phyloP scores from a whole-genome alignment of 2,797 vertebrate genomes.

The Knipowitschia caucasica region DNA sequence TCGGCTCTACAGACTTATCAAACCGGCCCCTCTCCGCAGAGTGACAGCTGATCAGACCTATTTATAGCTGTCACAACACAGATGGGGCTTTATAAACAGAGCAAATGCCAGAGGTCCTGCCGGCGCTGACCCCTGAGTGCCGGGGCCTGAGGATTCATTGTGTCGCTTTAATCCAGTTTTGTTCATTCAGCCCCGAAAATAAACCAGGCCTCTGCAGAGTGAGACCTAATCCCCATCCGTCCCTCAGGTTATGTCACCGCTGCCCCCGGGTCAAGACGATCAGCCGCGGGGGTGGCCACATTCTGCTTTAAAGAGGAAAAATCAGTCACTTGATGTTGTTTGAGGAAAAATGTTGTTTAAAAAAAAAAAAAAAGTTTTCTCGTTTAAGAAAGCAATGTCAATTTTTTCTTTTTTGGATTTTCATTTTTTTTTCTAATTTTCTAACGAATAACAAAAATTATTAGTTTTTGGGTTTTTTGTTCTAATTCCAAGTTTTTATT shows the following conservation, averaged over 20 bases:
- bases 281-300: too few species aligned
- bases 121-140: constrained; percentile 50
- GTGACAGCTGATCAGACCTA: constrained; percentile 64
- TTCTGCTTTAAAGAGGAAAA: too few species aligned
- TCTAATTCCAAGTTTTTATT: too few species aligned
- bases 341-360: too few species aligned
- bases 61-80: constrained; percentile 64
- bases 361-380: too few species aligned
- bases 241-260: constrained; percentile 53
- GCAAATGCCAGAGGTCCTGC: constrained; percentile 58
- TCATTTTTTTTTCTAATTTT: too few species aligned
- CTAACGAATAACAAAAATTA: too few species aligned
- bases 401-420: too few species aligned
- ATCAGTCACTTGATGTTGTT: too few species aligned
- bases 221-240: constrained; percentile 62
- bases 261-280: constrained; percentile 33
- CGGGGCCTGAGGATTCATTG: constrained; percentile 61
- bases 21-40: constrained; percentile 42
- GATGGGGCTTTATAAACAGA: constrained; percentile 63
- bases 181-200: constrained; percentile 70
- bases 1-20: constrained; percentile 34
- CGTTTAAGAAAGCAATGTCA: too few species aligned
- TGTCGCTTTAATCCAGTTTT: constrained; percentile 69
- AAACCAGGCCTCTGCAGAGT: constrained; percentile 62
- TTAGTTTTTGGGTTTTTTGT: too few species aligned